Conservation (phyloP, 1,140 invertebrate genomes). For the Heliconius hewitsoni region DNA sequence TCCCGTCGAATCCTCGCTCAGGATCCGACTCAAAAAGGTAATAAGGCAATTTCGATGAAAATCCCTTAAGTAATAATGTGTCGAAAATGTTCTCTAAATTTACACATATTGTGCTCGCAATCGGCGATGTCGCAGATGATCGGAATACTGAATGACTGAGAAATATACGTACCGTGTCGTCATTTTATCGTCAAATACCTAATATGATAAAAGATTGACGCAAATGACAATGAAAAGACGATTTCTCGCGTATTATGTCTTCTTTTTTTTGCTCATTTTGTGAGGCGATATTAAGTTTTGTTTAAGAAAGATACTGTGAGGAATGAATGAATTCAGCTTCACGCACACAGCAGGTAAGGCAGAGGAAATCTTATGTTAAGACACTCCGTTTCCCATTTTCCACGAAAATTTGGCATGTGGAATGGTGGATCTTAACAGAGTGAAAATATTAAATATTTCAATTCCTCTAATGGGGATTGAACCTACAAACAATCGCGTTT, state of each 20-base stretch:
- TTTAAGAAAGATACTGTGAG: too few relatives aligned
- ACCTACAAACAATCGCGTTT: too few relatives aligned
- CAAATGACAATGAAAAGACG: not conserved
- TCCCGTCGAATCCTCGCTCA: conserved; percentile 64
- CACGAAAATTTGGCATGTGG: too few relatives aligned
- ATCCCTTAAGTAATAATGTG: conserved; percentile 79
- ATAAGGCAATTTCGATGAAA: conserved; percentile 79
- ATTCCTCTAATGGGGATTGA: too few relatives aligned
- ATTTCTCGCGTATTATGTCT: not conserved
- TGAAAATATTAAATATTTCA: too few relatives aligned
- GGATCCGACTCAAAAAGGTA: conserved; percentile 75
- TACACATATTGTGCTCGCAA: conserved; percentile 76
- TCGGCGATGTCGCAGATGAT: conserved; percentile 63
- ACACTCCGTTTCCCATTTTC: too few relatives aligned
- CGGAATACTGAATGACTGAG: conserved; percentile 63
- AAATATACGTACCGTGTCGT: conserved; percentile 12
- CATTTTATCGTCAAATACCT: not conserved
- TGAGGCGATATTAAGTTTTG: too few relatives aligned
- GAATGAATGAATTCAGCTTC: too few relatives aligned
- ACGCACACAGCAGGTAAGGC: too few relatives aligned
- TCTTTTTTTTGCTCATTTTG: not conserved
- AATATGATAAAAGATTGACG: not conserved
- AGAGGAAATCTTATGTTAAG: too few relatives aligned
- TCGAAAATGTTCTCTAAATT: conserved; percentile 77
- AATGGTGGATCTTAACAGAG: too few relatives aligned